phyloP scores from a whole-genome alignment of 1,140 invertebrate genomes.

The Galendromus occidentalis region DNA sequence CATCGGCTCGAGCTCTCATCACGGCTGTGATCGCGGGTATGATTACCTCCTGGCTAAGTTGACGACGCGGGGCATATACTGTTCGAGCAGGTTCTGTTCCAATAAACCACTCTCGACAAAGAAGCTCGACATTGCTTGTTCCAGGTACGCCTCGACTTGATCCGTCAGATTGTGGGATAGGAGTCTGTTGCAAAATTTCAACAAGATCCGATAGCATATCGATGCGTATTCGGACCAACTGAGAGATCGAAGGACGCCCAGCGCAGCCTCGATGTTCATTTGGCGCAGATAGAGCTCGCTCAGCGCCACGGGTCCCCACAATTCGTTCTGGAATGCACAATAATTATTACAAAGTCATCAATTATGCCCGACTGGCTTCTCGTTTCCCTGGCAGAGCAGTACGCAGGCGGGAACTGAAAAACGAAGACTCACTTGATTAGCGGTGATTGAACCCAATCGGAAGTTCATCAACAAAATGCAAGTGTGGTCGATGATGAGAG shows the following conservation, averaged over 20 bases:
- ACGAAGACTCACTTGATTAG: no score
- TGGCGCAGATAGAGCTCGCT: neutral
- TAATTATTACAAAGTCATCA: no score
- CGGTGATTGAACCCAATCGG: neutral
- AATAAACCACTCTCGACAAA: neutral
- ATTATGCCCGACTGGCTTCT: no score
- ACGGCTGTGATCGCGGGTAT: neutral
- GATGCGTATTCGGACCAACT: neutral
- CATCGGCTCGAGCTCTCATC: neutral
- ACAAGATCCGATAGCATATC: neutral
- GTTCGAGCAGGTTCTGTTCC: neutral
- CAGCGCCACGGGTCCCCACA: neutral
- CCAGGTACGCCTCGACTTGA: neutral
- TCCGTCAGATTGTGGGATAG: neutral
- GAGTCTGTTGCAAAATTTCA: neutral
- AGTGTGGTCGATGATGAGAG: neutral
- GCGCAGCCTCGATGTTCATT: neutral
- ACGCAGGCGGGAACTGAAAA: no score
- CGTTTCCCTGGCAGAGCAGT: no score
- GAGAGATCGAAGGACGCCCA: neutral
- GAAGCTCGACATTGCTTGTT: neutral
- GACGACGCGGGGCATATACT: slow-evolving; percentile 1
- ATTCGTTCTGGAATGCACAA: no score
- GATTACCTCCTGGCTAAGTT: slow-evolving; percentile 1
- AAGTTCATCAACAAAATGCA: slow-evolving; percentile 1